These are phyloP conservation scores for Megaceryle maxima DNA, from an alignment of 2,113 vertebrate genomes.

Conservation along the genomic window DNA sequence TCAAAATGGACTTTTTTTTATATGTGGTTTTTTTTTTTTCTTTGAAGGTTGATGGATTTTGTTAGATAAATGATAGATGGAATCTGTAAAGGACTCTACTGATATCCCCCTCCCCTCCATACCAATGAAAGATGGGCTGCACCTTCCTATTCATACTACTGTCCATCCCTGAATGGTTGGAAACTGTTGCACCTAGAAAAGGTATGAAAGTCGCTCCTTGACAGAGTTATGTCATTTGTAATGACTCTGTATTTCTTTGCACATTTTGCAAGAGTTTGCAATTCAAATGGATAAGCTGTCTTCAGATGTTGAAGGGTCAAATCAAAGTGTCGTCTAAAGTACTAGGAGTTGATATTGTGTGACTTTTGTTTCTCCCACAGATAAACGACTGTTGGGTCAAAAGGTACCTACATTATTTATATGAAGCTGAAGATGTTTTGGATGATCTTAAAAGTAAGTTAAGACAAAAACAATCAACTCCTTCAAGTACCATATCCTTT, in stretches of 20 bases:
- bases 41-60: not conserved
- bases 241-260: not conserved
- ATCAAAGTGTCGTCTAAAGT: not conserved
- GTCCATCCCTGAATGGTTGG: not conserved
- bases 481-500: not conserved
- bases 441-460: not conserved
- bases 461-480: not conserved
- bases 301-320: not conserved
- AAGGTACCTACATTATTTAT: not conserved
- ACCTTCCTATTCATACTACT: not conserved
- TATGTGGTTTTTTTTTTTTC: not conserved
- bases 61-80: not conserved
- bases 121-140: not conserved
- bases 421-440: not conserved
- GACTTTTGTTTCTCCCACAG: not conserved
- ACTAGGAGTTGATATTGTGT: not conserved
- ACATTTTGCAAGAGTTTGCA: not conserved
- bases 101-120: not conserved
- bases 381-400: not conserved
- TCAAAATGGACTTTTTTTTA: not conserved
- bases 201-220: too few species aligned
- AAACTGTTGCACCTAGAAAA: not conserved
- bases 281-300: not conserved
- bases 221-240: not conserved
- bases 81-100: not conserved